Percentiles rank a stretch among this genome's conserved stretches.
phyloP scores from a whole-genome alignment of 1,140 invertebrate species.

The Leptopilina boulardi region DNA sequence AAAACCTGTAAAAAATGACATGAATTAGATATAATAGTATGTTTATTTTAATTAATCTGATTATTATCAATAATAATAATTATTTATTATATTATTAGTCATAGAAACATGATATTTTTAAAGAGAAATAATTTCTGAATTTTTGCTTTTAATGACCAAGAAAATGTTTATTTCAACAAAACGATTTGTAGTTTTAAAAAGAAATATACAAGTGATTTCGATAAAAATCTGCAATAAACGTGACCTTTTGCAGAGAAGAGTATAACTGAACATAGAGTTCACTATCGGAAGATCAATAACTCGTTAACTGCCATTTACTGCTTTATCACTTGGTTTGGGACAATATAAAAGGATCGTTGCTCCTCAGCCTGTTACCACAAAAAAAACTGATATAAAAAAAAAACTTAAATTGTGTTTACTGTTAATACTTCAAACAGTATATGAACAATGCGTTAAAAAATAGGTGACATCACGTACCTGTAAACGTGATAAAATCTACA shows the following conservation, averaged over 20 bases:
- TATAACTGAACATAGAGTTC: neutral
- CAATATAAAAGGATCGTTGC: slow-evolving; percentile 25
- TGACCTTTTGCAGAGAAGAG: neutral
- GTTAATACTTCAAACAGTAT: neutral
- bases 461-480: neutral
- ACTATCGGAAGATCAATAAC: slow-evolving; percentile 25
- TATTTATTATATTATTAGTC: too few relatives aligned
- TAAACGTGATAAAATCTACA: neutral
- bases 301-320: slow-evolving; percentile 23
- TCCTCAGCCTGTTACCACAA: neutral
- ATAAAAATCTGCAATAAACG: neutral
- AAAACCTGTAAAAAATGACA: too few relatives aligned
- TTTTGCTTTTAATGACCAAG: too few relatives aligned
- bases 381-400: slow-evolving; percentile 19
- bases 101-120: too few relatives aligned
- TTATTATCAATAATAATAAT: too few relatives aligned
- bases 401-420: neutral
- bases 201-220: neutral
- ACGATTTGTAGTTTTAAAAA: neutral
- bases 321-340: slow-evolving; percentile 11
- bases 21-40: too few relatives aligned
- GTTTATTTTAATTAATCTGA: too few relatives aligned
- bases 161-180: too few relatives aligned
- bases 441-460: neutral
- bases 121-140: too few relatives aligned